Conservation (phyloP, 2,888 invertebrate genomes). For the Parnassius smintheus region DNA sequence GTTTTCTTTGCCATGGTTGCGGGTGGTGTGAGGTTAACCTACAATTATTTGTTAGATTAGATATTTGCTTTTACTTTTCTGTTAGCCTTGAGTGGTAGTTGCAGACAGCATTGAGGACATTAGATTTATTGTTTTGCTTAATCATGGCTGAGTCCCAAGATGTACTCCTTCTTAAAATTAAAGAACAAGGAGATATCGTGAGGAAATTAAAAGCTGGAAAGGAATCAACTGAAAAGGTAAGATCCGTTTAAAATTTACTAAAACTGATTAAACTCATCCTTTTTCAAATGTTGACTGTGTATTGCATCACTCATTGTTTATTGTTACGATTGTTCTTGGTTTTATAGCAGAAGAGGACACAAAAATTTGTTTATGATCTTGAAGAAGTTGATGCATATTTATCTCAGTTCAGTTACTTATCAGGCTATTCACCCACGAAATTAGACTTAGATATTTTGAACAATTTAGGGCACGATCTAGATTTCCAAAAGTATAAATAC, state of each 20-base stretch:
- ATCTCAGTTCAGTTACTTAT: slow-evolving; percentile 78
- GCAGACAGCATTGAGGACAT: slow-evolving; percentile 6
- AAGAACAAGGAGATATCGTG: slow-evolving; percentile 89
- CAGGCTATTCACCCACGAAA: slow-evolving; percentile 77
- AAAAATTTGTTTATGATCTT: slow-evolving; percentile 46
- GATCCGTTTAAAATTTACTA: slow-evolving; percentile 30
- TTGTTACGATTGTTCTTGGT: slow-evolving; percentile 38
- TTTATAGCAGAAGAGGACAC: slow-evolving; percentile 57
- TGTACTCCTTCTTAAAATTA: slow-evolving; percentile 61
- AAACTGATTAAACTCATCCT: slow-evolving; percentile 4
- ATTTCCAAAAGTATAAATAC: slow-evolving; percentile 65
- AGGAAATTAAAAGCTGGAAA: slow-evolving; percentile 90
- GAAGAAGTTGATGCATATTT: slow-evolving; percentile 68
- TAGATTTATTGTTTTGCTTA: slow-evolving; percentile 10
- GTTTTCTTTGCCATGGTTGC: slow-evolving; percentile 27
- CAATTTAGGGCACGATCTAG: slow-evolving; percentile 49
- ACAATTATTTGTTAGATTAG: slow-evolving; percentile 48
- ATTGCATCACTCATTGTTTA: slow-evolving; percentile 26
- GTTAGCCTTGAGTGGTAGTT: slow-evolving; percentile 46
- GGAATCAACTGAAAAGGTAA: slow-evolving; percentile 88
- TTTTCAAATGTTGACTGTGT: slow-evolving; percentile 1
- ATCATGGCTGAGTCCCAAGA: slow-evolving; percentile 66
- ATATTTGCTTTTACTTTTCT: slow-evolving; percentile 50
- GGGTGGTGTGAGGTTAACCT: slow-evolving; percentile 49
- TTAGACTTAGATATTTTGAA: slow-evolving; percentile 70